These are phyloP conservation scores for Fistularia commersonii DNA, from an alignment of 2,797 vertebrate species.

Conservation along the genomic window DNA sequence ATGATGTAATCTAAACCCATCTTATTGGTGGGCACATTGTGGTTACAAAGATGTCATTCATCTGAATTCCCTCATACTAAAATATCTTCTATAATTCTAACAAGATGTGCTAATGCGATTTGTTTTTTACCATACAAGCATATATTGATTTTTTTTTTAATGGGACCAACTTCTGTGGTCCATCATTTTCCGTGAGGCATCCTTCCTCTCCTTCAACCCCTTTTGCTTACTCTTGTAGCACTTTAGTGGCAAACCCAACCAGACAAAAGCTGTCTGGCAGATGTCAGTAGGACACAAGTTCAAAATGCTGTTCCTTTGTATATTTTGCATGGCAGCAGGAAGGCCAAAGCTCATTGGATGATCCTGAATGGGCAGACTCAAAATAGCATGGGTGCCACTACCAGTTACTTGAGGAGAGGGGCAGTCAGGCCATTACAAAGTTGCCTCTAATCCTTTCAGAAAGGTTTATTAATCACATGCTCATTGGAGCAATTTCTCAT, in stretches of 20 bases:
- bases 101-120: slow-evolving; percentile 14
- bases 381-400: slow-evolving; percentile 49
- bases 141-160: slow-evolving; percentile 1
- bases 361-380: slow-evolving; percentile 50
- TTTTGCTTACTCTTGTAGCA: slow-evolving; percentile 25
- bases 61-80: slow-evolving; percentile 30
- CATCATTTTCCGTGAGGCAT: slow-evolving; percentile 18
- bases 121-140: slow-evolving; percentile 3
- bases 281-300: slow-evolving; percentile 65
- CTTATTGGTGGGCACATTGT: slow-evolving; percentile 27
- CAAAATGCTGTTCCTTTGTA: slow-evolving; percentile 64
- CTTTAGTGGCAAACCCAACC: slow-evolving; percentile 51
- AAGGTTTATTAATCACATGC: slow-evolving; percentile 70
- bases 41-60: slow-evolving; percentile 19
- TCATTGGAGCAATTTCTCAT: slow-evolving; percentile 54
- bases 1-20: slow-evolving; percentile 53
- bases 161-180: slow-evolving; percentile 1
- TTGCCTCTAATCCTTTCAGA: slow-evolving; percentile 62
- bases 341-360: slow-evolving; percentile 47
- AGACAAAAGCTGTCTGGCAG: slow-evolving; percentile 77
- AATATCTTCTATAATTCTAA: slow-evolving; percentile 5
- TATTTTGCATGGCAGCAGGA: slow-evolving; percentile 68
- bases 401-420: slow-evolving; percentile 40
- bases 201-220: slow-evolving; percentile 22
- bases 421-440: slow-evolving; percentile 44